Base-by-base conservation (phyloP, 2,888 invertebrate genomes). In the Leptothorax acervorum region DNA sequence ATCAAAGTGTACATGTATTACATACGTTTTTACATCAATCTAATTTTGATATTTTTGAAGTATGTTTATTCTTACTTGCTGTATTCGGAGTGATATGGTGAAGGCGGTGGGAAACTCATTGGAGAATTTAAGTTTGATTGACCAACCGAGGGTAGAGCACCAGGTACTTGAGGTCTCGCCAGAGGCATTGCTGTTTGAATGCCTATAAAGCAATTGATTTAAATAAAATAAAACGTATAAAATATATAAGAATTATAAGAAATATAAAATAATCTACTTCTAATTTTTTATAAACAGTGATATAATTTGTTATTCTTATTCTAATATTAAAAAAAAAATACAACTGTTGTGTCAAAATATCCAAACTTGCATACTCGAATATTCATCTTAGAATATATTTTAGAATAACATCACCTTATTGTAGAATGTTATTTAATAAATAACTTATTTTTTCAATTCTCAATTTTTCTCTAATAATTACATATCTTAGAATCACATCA, bases 81-180 rank as follows among this genome's bases (percentile, higher is more conserved):
- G 91, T 97, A 97, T 92, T 97, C 97, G 0, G 97, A 97, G 94
- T 97, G 97, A 94, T 97, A 97, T 0, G 97, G 97, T 28, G 97
- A 97, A 2, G 96, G 96, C n/a, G 96, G 96, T 84, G 97, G 97
- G 93, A 97, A 97, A 89, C 97, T 97, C 95, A 97, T 96, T 0
- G 97, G 97, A 5, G 96, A 96, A 90, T 96, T 95, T 57, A 96
- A 93, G 91, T 95, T 96, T 48, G 95, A 95, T 88, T 96, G 96
- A 68, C 95, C 95, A 82, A 95, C 95, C 39, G 95, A 94, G 35
- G 96, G 95, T 84, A 96, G 92, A 65, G 95, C 92, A 79, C 94
- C 94, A 73, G 96, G 95, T 85, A 95, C 94, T 87, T 95, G 95
- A 12, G 95, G 93, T 88, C 95, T 92, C 66, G 89, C 93, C 68